Percentiles rank a stretch among this genome's conserved stretches.
These are phyloP conservation scores for Amyelois transitella DNA, from an alignment of 1,140 invertebrate genomes.

Conservation along the genomic window DNA sequence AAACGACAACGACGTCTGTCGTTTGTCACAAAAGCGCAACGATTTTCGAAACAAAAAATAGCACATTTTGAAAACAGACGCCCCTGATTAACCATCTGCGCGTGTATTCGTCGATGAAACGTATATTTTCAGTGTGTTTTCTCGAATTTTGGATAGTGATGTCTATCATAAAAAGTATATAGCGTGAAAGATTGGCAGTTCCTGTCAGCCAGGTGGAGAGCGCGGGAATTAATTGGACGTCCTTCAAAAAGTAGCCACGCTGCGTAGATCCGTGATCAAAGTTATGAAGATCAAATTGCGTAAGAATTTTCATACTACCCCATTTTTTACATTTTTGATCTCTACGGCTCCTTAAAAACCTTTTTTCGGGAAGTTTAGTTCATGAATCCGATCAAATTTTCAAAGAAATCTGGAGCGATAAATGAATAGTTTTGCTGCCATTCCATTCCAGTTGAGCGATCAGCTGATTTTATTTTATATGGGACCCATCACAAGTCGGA, in stretches of 20 bases:
- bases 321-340: too few relatives aligned
- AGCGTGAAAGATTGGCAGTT: conserved; percentile 13
- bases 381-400: too few relatives aligned
- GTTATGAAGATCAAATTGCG: conserved; percentile 71
- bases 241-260: conserved; percentile 48
- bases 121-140: neutral
- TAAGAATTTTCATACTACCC: conserved; percentile 34
- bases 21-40: conserved; percentile 58
- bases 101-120: neutral
- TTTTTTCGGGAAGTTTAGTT: too few relatives aligned
- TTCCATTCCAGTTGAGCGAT: too few relatives aligned
- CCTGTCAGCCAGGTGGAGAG: conserved; percentile 21
- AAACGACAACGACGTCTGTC: conserved; percentile 59
- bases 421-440: too few relatives aligned
- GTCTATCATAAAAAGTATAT: conserved; percentile 4
- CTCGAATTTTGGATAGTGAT: neutral
- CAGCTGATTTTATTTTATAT: too few relatives aligned
- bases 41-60: conserved; percentile 54
- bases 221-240: conserved; percentile 29
- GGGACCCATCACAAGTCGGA: too few relatives aligned
- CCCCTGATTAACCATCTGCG: conserved; percentile 12
- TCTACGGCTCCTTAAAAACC: too few relatives aligned
- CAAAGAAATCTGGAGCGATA: too few relatives aligned
- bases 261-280: conserved; percentile 67
- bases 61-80: conserved; percentile 33